phyloP scores from a whole-genome alignment of 2,113 vertebrate genomes.

The Salvelinus fontinalis region DNA sequence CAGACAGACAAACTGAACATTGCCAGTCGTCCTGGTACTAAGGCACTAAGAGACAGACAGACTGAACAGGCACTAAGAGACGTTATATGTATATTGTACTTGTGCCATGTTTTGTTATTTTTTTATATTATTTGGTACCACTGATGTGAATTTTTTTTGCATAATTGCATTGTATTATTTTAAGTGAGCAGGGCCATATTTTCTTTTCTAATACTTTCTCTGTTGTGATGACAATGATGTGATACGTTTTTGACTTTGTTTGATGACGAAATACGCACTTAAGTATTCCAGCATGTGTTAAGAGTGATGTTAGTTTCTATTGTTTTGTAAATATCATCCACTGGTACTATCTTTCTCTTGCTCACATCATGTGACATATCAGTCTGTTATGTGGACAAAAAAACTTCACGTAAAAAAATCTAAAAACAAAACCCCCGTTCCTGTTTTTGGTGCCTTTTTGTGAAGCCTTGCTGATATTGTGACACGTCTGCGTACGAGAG shows the following conservation, averaged over 20 bases:
- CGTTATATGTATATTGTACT: slow-evolving; percentile 90
- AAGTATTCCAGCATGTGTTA: slow-evolving; percentile 96
- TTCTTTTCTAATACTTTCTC: slow-evolving; percentile 83
- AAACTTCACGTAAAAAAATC: slow-evolving; percentile 17
- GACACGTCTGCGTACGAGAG: slow-evolving; percentile 75
- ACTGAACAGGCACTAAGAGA: slow-evolving; percentile 65
- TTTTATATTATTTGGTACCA: slow-evolving; percentile 88
- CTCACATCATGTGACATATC: slow-evolving; percentile 86
- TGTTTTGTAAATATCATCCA: slow-evolving; percentile 94
- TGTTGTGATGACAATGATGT: slow-evolving; percentile 89
- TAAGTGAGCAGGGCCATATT: slow-evolving; percentile 89
- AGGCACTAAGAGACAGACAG: too few relatives aligned
- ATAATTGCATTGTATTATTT: slow-evolving; percentile 87
- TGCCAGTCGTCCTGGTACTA: slow-evolving; percentile 20
- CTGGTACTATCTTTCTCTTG: slow-evolving; percentile 82
- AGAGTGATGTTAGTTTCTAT: slow-evolving; percentile 89
- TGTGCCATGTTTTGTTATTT: slow-evolving; percentile 88
- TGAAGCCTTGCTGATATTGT: slow-evolving; percentile 86
- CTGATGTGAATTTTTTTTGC: slow-evolving; percentile 83
- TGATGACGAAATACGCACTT: slow-evolving; percentile 84
- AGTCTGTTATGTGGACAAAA: slow-evolving; percentile 68
- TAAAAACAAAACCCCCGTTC: slow-evolving; percentile 64
- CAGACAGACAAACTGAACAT: slow-evolving; percentile 45
- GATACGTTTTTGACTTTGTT: slow-evolving; percentile 86
- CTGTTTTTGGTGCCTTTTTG: slow-evolving; percentile 86